These are phyloP conservation scores for Dugesia japonica DNA, from an alignment of 2,888 invertebrate genomes.

Conservation along the genomic window DNA sequence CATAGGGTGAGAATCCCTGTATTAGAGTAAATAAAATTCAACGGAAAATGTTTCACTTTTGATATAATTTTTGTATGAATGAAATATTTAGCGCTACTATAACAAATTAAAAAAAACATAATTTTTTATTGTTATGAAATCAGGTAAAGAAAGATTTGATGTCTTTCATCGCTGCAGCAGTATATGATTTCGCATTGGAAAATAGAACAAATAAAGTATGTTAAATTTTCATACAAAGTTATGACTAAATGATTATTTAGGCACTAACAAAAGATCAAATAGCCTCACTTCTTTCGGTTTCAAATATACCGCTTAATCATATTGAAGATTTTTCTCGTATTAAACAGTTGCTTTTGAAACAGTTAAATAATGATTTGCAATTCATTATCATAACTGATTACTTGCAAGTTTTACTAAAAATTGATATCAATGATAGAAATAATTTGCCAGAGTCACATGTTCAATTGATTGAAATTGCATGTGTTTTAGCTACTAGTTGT, in stretches of 20 bases:
- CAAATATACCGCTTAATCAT: conserved; percentile 2
- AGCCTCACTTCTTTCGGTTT: neutral
- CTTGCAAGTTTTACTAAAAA: conserved; percentile 4
- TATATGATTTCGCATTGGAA: neutral
- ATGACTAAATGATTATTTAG: too few relatives aligned
- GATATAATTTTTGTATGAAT: too few relatives aligned
- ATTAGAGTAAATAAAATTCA: too few relatives aligned
- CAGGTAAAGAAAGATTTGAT: neutral
- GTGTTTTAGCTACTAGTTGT: conserved; percentile 1
- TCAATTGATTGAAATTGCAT: neutral
- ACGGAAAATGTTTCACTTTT: too few relatives aligned
- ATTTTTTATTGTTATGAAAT: too few relatives aligned
- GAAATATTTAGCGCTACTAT: too few relatives aligned
- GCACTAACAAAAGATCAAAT: neutral
- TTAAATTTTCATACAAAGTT: too few relatives aligned
- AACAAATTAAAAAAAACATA: too few relatives aligned
- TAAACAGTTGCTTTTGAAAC: conserved; percentile 2
- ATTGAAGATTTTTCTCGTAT: conserved; percentile 13
- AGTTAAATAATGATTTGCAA: neutral
- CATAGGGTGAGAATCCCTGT: too few relatives aligned
- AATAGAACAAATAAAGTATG: neutral
- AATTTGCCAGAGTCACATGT: neutral
- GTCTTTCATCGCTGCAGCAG: neutral
- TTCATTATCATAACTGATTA: conserved; percentile 7
- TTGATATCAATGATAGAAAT: neutral